These are phyloP conservation scores for Troides helena DNA, from an alignment of 2,888 invertebrate species.

Conservation along the genomic window DNA sequence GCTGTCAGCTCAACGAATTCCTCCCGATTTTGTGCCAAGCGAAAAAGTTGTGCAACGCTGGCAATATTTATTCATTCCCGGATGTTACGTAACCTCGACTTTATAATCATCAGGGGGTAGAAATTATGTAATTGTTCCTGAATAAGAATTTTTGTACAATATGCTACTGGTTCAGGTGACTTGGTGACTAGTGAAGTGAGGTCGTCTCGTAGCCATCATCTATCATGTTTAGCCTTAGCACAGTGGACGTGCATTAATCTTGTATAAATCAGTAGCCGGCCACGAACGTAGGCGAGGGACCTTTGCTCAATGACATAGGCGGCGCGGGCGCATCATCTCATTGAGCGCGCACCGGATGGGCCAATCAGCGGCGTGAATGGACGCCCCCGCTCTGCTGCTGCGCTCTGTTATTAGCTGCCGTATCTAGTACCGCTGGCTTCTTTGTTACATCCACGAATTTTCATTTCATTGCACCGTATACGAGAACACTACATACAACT, in stretches of 20 bases:
- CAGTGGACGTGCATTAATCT: slow-evolving; percentile 31
- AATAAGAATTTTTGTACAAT: too few relatives aligned
- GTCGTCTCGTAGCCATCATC: too few relatives aligned
- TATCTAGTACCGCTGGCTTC: slow-evolving; percentile 67
- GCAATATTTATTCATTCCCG: too few relatives aligned
- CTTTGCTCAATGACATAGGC: slow-evolving; percentile 76
- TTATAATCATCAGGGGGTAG: too few relatives aligned
- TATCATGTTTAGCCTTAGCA: background rate
- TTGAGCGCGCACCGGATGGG: slow-evolving; percentile 79
- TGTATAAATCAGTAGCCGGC: slow-evolving; percentile 45
- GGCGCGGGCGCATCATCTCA: slow-evolving; percentile 76
- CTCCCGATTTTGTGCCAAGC: too few relatives aligned
- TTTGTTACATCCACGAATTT: slow-evolving; percentile 74
- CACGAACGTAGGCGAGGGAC: slow-evolving; percentile 76
- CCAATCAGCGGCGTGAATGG: slow-evolving; percentile 80
- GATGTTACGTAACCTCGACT: too few relatives aligned
- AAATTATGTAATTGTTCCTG: too few relatives aligned
- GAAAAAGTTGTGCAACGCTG: too few relatives aligned
- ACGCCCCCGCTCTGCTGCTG: slow-evolving; percentile 67
- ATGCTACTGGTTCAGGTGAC: too few relatives aligned
- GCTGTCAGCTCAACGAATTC: too few relatives aligned
- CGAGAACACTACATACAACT: slow-evolving; percentile 18
- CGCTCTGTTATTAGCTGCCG: slow-evolving; percentile 68
- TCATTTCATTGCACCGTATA: slow-evolving; percentile 71
- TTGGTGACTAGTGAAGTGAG: too few relatives aligned